These are phyloP conservation scores for Zeus faber DNA, from an alignment of 2,113 vertebrate species.

Conservation along the genomic window DNA sequence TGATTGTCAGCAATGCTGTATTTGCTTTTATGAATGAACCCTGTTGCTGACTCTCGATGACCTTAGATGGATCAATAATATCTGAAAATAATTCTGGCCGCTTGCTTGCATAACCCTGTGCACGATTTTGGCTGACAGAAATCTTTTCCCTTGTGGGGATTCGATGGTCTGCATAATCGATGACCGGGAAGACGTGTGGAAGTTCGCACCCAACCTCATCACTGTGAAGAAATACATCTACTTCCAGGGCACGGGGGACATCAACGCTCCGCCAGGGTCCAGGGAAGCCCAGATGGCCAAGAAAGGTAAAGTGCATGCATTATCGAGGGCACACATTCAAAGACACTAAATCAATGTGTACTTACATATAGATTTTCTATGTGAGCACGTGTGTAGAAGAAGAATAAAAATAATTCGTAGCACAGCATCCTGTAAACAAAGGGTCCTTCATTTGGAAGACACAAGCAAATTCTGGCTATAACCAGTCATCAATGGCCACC, in stretches of 20 bases:
- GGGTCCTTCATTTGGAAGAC: background rate
- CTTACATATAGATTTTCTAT: background rate
- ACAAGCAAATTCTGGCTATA: background rate
- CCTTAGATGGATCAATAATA: no score
- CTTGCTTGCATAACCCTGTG: no score
- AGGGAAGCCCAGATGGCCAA: conserved; percentile 80
- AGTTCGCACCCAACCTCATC: conserved; percentile 96
- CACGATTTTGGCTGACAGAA: conserved; percentile 66
- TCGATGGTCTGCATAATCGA: conserved; percentile 99
- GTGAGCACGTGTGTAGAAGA: background rate
- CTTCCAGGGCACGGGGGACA: conserved; percentile 94
- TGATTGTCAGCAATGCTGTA: no score
- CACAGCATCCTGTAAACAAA: no score
- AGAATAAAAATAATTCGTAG: no score
- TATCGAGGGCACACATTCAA: background rate
- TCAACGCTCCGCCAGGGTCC: conserved; percentile 89
- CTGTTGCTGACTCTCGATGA: no score
- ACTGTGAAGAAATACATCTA: conserved; percentile 98
- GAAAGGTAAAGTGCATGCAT: conserved; percentile 75
- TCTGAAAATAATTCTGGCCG: no score
- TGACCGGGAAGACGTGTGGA: conserved; percentile 98
- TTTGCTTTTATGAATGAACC: no score
- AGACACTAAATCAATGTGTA: background rate
- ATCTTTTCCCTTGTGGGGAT: conserved; percentile 96
- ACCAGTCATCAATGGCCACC: background rate